Base-by-base conservation (phyloP, 2,888 invertebrate species). In the Molanna angustata region DNA sequence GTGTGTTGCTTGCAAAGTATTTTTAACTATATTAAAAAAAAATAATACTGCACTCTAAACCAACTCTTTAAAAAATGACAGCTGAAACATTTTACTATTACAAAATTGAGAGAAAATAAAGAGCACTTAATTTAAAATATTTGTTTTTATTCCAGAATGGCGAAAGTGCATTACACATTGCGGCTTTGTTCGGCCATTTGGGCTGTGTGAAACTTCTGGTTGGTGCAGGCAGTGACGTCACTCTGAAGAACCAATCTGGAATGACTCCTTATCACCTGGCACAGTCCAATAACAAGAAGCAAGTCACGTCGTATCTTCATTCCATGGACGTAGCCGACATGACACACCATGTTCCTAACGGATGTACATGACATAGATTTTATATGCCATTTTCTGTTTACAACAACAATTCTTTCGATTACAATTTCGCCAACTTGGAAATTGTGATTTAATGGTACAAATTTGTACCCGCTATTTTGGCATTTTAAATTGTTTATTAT, bases 141-240 rank as follows among this genome's bases (percentile, higher is more conserved):
- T 11, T 9, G 6, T 2, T 14, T 11, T 43, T 52, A 13, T 52
- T 73, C 32, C 69, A 94, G 93, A 95, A 94, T 75, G 95, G 94
- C 0, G 94, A 95, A 74, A 85, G 88, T 49, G 89, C 92, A 1
- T 74, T 96, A 43, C 95, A 95, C 76, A 94, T 93, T 42, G 94
- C 94, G 2, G 88, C 90, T 31, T 82, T 94, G 76, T 91, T 89
- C 69, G 94, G 94, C 0, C 90, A 91, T 66, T 77, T 90, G 68
- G 74, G 85, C 2, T 87, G 92, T 44, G 87, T 87, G 51, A 85
- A 87, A 65, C 83, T 87, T 66, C 74, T 94, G 35, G 76, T 90
- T 41, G 82, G 80, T 49, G 82, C 85, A 59, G 86, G 85, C 37
- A 80, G 86, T 44, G 81, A 88, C 73, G 78, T 85, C 40, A 73